A percentile compares a stretch with the other conserved stretches of the same genome.
Conservation (phyloP, 2,113 vertebrate species). For the Myotis davidii region DNA sequence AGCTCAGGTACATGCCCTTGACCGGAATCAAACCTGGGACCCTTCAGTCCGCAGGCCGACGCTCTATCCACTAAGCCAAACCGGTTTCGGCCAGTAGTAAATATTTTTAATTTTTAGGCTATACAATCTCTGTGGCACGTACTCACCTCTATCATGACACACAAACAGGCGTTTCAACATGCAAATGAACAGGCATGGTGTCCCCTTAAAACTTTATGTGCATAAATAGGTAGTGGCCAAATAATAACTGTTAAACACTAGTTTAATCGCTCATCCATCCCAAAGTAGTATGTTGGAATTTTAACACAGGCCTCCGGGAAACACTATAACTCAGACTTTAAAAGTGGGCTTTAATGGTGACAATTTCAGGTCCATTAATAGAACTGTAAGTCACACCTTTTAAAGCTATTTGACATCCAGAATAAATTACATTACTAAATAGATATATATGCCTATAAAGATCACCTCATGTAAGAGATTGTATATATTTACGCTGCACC, state of each 20-base stretch:
- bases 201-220: background rate
- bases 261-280: background rate
- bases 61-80: no score
- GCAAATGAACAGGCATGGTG: background rate
- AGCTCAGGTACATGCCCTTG: no score
- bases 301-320: background rate
- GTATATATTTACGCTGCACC: background rate
- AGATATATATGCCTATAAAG: background rate
- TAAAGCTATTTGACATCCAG: background rate
- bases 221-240: background rate
- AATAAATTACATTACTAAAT: background rate
- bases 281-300: background rate
- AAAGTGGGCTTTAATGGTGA: background rate
- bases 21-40: no score
- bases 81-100: background rate
- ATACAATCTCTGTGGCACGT: background rate
- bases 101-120: background rate
- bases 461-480: background rate
- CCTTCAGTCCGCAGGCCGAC: no score
- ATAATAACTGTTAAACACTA: background rate
- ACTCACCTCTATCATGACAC: background rate
- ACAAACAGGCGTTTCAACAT: background rate
- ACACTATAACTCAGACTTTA: background rate
- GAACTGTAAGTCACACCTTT: background rate
- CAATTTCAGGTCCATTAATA: background rate